These are phyloP conservation scores for Diarsia brunnea DNA, from an alignment of 2,888 invertebrate genomes.

Conservation along the genomic window DNA sequence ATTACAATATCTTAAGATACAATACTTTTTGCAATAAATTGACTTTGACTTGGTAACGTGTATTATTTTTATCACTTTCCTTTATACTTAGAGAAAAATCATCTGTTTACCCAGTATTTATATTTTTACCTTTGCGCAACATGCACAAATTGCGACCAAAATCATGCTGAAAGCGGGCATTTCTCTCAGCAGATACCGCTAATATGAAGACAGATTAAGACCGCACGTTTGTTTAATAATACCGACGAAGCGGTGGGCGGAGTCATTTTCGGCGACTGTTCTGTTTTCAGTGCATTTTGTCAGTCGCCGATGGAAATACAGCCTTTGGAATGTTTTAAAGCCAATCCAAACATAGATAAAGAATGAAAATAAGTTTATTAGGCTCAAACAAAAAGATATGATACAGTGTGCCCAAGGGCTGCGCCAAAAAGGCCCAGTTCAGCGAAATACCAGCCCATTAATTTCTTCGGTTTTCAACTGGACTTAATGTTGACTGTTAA, in stretches of 20 bases:
- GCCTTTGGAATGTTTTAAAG: background rate
- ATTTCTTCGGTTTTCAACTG: background rate
- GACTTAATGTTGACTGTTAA: background rate
- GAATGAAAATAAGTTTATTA: background rate
- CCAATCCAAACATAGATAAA: background rate
- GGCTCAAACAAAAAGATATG: background rate
- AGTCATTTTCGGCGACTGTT: constrained; percentile 57
- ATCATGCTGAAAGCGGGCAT: constrained; percentile 3
- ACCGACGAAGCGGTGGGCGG: constrained; percentile 63
- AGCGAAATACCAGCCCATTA: background rate
- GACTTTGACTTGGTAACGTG: background rate
- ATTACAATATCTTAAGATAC: background rate
- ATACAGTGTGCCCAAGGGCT: background rate
- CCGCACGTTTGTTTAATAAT: constrained; percentile 64
- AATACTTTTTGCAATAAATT: background rate
- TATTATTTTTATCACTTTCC: background rate
- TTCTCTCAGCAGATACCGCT: background rate
- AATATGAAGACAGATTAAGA: constrained; percentile 50
- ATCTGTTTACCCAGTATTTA: background rate
- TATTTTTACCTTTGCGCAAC: background rate
- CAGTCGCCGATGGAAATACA: constrained; percentile 6
- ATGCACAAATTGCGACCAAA: background rate
- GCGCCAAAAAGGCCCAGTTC: background rate
- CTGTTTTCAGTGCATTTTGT: constrained; percentile 34
- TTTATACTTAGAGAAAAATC: background rate